Conservation (phyloP, 2,113 vertebrate genomes). For the Paracanthobrama guichenoti region DNA sequence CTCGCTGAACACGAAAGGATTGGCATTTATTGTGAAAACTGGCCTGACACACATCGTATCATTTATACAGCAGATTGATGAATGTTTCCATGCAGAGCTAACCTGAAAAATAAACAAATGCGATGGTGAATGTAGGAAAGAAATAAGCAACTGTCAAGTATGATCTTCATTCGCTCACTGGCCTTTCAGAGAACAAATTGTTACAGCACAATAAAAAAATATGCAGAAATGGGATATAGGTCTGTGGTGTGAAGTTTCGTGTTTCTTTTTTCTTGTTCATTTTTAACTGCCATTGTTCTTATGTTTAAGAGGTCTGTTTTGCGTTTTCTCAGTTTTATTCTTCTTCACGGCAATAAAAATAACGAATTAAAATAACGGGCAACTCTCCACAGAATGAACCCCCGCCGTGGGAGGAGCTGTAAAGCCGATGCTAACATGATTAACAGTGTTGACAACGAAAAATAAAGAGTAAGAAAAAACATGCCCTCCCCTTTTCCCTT, state of each 20-base stretch:
- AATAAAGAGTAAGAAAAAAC: conserved; percentile 39
- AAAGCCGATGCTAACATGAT: conserved; percentile 67
- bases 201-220: conserved; percentile 50
- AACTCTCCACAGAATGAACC: conserved; percentile 60
- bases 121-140: conserved; percentile 2
- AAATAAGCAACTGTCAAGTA: conserved; percentile 58
- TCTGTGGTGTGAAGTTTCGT: conserved; percentile 45
- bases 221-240: conserved; percentile 26
- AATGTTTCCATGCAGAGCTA: conserved; percentile 39
- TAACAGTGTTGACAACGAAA: conserved; percentile 56
- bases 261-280: conserved; percentile 39
- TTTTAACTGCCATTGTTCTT: conserved; percentile 65
- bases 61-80: conserved; percentile 40
- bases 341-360: conserved; percentile 65
- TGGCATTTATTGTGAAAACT: conserved; percentile 19
- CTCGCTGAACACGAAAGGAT: neutral
- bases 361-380: conserved; percentile 56
- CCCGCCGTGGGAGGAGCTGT: conserved; percentile 55
- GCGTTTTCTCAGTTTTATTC: conserved; percentile 49
- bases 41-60: conserved; percentile 53
- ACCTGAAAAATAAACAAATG: conserved; percentile 54
- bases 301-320: conserved; percentile 54
- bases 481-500: conserved; percentile 56
- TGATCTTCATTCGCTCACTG: conserved; percentile 53
- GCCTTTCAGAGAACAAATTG: conserved; percentile 52